A percentile compares a stretch with the other conserved stretches of the same genome.
phyloP scores from a whole-genome alignment of 2,888 invertebrate species.

The Apotomis turbidana region DNA sequence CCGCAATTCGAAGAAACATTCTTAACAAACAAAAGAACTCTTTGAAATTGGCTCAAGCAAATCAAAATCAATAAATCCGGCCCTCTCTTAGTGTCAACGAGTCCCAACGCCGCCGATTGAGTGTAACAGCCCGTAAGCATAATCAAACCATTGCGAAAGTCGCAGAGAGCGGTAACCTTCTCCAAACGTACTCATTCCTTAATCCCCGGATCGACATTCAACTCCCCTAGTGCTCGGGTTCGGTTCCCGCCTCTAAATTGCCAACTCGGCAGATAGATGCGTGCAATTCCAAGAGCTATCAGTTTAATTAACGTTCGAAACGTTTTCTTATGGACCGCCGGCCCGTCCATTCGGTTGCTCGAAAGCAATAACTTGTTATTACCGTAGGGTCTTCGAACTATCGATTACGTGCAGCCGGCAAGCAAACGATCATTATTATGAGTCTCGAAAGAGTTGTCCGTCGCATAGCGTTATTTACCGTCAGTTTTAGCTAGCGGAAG shows the following conservation, averaged over 20 bases:
- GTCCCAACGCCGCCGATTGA: conserved; percentile 30
- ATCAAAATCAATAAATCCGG: conserved; percentile 34
- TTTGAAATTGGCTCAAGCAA: not conserved
- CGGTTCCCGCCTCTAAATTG: conserved; percentile 37
- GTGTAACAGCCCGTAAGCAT: conserved; percentile 40
- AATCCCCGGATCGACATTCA: conserved; percentile 40
- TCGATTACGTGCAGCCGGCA: conserved; percentile 55
- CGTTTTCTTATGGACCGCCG: conserved; percentile 53
- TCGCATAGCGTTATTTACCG: conserved; percentile 36
- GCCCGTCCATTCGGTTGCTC: conserved; percentile 49
- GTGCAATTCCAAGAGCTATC: conserved; percentile 47
- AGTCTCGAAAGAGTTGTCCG: conserved; percentile 36
- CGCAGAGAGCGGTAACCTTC: conserved; percentile 34
- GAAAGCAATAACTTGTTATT: conserved; percentile 61
- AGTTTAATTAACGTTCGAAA: conserved; percentile 58
- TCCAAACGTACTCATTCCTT: conserved; percentile 39
- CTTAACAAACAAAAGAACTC: not conserved
- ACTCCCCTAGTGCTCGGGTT: conserved; percentile 35
- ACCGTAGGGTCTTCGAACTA: conserved; percentile 61
- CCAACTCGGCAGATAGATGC: conserved; percentile 42
- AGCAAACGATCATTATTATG: conserved; percentile 34
- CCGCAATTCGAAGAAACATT: not conserved
- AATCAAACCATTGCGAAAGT: conserved; percentile 41
- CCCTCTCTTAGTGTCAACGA: conserved; percentile 39
- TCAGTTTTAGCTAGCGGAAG: conserved; percentile 12